Percentiles rank a stretch among this genome's conserved stretches.
phyloP scores from a whole-genome alignment of 2,113 vertebrate genomes.

The Columbina picui region DNA sequence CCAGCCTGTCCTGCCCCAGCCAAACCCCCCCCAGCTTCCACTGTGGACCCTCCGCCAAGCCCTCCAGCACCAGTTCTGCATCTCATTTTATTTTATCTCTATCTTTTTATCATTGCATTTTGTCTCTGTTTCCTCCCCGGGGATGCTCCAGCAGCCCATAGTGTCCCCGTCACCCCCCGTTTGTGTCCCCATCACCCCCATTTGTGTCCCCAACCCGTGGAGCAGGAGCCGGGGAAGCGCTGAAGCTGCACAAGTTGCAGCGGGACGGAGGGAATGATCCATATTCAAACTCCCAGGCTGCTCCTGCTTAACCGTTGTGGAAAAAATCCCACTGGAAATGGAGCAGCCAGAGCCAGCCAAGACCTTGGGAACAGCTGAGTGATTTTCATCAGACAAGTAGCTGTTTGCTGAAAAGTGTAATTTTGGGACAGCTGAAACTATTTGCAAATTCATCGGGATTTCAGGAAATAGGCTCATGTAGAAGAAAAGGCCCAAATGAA shows the following conservation, averaged over 20 bases:
- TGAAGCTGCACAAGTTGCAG: conserved; percentile 1
- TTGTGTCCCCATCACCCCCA: accelerated
- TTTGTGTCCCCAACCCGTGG: neutral
- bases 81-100: neutral
- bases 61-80: neutral
- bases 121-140: neutral
- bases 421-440: conserved; percentile 72
- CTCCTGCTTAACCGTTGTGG: conserved; percentile 8
- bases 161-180: accelerated
- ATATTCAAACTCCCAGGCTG: neutral
- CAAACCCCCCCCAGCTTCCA: neutral
- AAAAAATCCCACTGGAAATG: conserved; percentile 46
- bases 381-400: conserved; percentile 68
- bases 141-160: neutral
- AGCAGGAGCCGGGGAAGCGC: neutral
- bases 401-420: conserved; percentile 63
- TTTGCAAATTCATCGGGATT: conserved; percentile 58
- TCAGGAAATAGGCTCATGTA: conserved; percentile 34
- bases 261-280: neutral
- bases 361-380: conserved; percentile 63
- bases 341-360: conserved; percentile 43
- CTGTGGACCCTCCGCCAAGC: neutral
- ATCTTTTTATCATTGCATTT: neutral
- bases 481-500: conserved; percentile 23
- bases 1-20: neutral